These are phyloP conservation scores for Pristis pectinata DNA, from an alignment of 2,797 vertebrate species.

Conservation along the genomic window DNA sequence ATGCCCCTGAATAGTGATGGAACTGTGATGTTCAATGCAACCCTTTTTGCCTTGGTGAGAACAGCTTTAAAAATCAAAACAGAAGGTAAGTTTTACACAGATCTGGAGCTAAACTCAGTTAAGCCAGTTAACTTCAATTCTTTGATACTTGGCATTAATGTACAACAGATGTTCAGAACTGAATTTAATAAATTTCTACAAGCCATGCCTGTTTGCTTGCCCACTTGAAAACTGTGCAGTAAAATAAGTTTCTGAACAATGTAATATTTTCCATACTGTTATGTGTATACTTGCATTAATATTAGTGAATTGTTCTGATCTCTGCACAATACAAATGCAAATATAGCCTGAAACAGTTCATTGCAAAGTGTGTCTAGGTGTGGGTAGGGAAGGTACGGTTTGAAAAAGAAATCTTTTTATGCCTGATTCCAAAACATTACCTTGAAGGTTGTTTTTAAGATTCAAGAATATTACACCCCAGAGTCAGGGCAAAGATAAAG, in stretches of 20 bases:
- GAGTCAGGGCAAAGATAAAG: not conserved
- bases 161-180: not conserved
- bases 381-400: too few relatives aligned
- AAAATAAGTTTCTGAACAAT: not conserved
- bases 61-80: conserved; percentile 98
- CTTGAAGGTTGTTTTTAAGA: not conserved
- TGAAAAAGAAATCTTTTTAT: not conserved
- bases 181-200: not conserved
- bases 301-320: not conserved
- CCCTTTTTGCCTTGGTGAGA: conserved; percentile 92
- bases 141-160: not conserved
- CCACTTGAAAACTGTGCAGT: not conserved
- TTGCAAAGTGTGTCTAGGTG: not conserved
- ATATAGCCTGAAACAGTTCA: not conserved
- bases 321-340: not conserved
- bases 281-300: not conserved
- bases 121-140: not conserved
- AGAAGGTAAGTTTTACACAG: conserved; percentile 65
- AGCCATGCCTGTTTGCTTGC: not conserved
- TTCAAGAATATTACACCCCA: not conserved
- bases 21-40: conserved; percentile 97
- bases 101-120: conserved; percentile 24
- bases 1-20: conserved; percentile 96
- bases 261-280: not conserved
- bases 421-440: not conserved